Evolutionary conservation across 1,140 invertebrate species (phyloP), one percentile per base, ranked within the genome.

Genomic region (Magallana ariakensis): DNA sequence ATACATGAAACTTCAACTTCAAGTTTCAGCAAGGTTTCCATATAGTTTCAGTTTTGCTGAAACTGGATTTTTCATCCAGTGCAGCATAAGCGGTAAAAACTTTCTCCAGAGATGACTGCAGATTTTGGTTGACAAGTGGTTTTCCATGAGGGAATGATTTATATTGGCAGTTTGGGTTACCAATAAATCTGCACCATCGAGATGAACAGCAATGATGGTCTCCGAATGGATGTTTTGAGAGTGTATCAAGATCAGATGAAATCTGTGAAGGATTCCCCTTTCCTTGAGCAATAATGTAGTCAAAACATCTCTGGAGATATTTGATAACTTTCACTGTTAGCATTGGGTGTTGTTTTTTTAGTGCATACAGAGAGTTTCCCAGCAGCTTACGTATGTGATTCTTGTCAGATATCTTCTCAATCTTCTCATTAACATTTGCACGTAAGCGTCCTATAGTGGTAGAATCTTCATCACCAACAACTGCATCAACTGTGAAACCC

Each of bases 341-440:
- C 15, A 33, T 80, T 15, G 9, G 22, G 22, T 80, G 70, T 13
- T 80, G 22, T 26, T 53, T 80, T 53, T 70, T 75, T 16, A 70
- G n/a, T 70, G 19, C 26, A 70, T 70, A 70, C 9, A 85, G 10
- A 6, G 22, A n/a, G n/a, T 85, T 85, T n/a, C 81, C n/a, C 9
- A 87, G 16, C 10, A 54, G 60, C 66, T 84, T 87, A 33, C 55
- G 83, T 5, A 84, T 19, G 81, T 87, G 70, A 26, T 84, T 85
- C 80, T 80, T 87, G 57, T 87, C 87, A 0, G 83, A 85, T 58
- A 16, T 87, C 70, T 87, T 87, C 16, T 80, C n/a, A 54, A 87
- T 80, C 10, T 81, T 46, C 16, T n/a, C 5, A 19, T 80, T 62
- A 13, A 87, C 11, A 46, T n/a, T 0, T 1, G 22, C 53, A 66